Base-by-base conservation (phyloP, 2,113 vertebrate genomes). In the Rissa tridactyla region DNA sequence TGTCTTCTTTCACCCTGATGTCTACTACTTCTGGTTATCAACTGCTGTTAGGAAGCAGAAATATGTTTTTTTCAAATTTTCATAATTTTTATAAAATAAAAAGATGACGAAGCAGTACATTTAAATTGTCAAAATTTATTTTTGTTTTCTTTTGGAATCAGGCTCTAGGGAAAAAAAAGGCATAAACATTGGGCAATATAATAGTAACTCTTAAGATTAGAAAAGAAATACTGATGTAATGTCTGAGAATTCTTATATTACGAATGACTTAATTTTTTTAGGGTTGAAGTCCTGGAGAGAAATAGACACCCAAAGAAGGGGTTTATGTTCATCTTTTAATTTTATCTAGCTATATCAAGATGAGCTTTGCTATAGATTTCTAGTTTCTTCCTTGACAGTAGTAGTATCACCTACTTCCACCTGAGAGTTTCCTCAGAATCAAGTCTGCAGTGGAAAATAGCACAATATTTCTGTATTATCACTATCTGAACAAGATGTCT, bases 401-500 rank as follows among this genome's bases (percentile, higher is more conserved):
- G 40, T 47, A 46, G 27, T 93, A 92, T 79, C 93, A 90, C 23
- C n/a, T 76, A 14, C 57, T 95, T 89, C 42, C 20, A 54, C 72
- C 73, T 78, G 42, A 92, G 75, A 61, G 20, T 93, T 82, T 80
- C 68, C 61, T 68, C 75, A 72, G 65, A 70, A 93, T 88, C 52
- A 82, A 68, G 30, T 71, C 42, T 55, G 73, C 58, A 77, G 38
- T 36, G 6, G 64, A 55, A 80, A 76, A 83, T 57, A 96, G n/a
- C 55, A 93, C 1, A 19, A 16, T 57, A 79, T 73, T 77, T 95
- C 51, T 91, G 32, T 84, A 44, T 60, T 71, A 92, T 90, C 52
- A 29, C 47, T 80, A 51, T 90, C 76, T 75, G 85, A 95, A 96
- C 80, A 93, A 96, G 85, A 83, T 83, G 73, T 62, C 66, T 94